Evolutionary conservation across 2,113 vertebrate genomes (phyloP), one percentile per base, ranked within the genome.

Genomic region (Marcusenius ussheri): DNA sequence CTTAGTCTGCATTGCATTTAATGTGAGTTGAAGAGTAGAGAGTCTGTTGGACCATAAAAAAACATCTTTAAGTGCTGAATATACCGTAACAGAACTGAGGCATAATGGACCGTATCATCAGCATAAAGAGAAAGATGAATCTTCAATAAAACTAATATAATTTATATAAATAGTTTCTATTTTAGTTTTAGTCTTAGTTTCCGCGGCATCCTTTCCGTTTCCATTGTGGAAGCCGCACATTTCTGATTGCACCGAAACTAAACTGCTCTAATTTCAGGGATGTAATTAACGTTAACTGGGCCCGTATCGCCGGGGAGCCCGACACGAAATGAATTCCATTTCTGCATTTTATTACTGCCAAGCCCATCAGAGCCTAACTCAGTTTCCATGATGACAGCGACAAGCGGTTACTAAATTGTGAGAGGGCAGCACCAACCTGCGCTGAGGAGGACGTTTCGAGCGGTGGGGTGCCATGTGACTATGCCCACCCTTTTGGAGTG

Each of bases 401-500:
- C n/a, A 27, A 70, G 27, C 10, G 1, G n/a, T 1, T 31, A 4
- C n/a, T 27, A 13, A 10, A 87, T n/a, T 24, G 53, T 5, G 6
- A n/a, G 17, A 66, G 56, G 19, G 21, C 2, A 17, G n/a, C 4
- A 80, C 42, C 21, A 95, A 99, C 98, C 98, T 94, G 98, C 98
- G 0, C 98, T 99, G 15, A 99, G 97, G 88, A 99, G 97, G 89
- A 99, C 95, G 0, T 99, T 98, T 91, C 97, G 97, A 0, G 98
- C 97, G 0, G 98, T 98, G 0, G 98, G 98, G 49, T 99, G 98
- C 98, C 98, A 99, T 87, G 97, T 95, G 91, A 99, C 96, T 5
- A 99, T 98, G 94, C 98, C 98, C 0, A 99, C 98, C 3, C 98
- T 94, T 94, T 99, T 99, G 70, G 98, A 99, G 93, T 99, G 98